Evolutionary conservation across 2,797 vertebrate genomes (phyloP).

Genomic region (Neosilurus mollespiculum): DNA sequence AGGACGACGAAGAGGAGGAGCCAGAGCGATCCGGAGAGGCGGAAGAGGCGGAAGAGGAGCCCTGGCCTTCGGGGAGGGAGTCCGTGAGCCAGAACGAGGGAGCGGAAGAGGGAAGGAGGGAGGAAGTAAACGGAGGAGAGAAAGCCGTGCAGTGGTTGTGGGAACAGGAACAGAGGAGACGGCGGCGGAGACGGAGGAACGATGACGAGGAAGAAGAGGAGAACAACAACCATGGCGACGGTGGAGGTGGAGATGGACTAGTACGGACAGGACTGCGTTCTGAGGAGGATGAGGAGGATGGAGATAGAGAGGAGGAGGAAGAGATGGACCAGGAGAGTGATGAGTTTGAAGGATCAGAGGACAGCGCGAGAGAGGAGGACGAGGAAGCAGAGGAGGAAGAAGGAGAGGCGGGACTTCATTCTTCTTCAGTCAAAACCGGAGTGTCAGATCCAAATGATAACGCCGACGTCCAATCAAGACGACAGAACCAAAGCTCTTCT

Average conservation of each 20-base stretch:
- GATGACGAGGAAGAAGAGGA: conserved; percentile 76
- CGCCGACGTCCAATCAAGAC: conserved; percentile 77
- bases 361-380: conserved; percentile 90
- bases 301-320: conserved; percentile 84
- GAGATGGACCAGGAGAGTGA: conserved; percentile 99
- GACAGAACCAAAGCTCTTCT: conserved; percentile 84
- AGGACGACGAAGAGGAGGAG: conserved; percentile 71
- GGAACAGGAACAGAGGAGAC: conserved; percentile 75
- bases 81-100: conserved; percentile 67
- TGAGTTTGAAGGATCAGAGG: conserved; percentile 93
- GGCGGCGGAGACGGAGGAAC: conserved; percentile 66
- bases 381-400: conserved; percentile 86
- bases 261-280: conserved; percentile 78
- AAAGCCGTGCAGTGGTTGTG: conserved; percentile 78
- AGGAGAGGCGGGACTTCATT: conserved; percentile 68
- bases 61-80: conserved; percentile 70
- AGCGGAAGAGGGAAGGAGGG: conserved; percentile 72
- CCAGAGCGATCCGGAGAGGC: conserved; percentile 68
- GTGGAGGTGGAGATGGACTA: conserved; percentile 74
- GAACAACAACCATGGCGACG: conserved; percentile 52
- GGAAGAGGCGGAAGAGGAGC: conserved; percentile 69
- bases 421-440: conserved; percentile 82
- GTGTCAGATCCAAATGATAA: conserved; percentile 85
- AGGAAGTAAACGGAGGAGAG: conserved; percentile 78
- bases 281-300: conserved; percentile 70